Conservation (phyloP, 2,113 vertebrate genomes). For the Marcusenius ussheri region DNA sequence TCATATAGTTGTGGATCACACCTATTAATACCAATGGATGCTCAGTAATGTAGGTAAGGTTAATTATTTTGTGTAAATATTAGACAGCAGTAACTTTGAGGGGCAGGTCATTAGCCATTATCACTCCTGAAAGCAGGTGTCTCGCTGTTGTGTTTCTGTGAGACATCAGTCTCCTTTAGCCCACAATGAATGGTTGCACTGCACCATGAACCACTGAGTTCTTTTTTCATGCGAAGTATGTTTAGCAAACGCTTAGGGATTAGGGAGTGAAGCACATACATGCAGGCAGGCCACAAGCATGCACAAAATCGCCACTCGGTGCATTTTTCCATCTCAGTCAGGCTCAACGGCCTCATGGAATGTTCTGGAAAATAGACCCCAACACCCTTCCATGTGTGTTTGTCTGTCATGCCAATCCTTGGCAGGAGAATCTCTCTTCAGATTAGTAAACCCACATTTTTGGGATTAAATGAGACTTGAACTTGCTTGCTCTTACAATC, state of each 20-base stretch:
- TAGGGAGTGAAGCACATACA: not conserved
- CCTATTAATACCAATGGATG: not conserved
- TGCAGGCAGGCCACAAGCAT: not conserved
- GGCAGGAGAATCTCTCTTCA: not conserved
- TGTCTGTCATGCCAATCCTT: not conserved
- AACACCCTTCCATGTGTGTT: not conserved
- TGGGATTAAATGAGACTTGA: not conserved
- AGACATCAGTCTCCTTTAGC: not conserved
- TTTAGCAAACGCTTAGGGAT: not conserved
- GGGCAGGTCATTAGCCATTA: not conserved
- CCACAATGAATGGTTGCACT: not conserved
- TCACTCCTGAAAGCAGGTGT: not conserved
- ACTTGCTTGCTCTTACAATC: not conserved
- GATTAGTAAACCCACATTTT: not conserved
- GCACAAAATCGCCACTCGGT: not conserved
- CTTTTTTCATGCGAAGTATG: not conserved
- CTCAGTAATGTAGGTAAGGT: not conserved
- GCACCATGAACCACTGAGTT: not conserved
- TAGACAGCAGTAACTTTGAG: not conserved
- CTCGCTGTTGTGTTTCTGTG: not conserved
- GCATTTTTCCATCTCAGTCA: not conserved
- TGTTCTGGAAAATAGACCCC: not conserved
- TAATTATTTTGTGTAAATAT: not conserved
- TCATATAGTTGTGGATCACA: not conserved
- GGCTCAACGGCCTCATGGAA: not conserved